Percentiles rank a stretch among this genome's conserved stretches.
Evolutionary conservation across 2,797 vertebrate genomes (phyloP).

Genomic region (Lithobates pipiens): DNA sequence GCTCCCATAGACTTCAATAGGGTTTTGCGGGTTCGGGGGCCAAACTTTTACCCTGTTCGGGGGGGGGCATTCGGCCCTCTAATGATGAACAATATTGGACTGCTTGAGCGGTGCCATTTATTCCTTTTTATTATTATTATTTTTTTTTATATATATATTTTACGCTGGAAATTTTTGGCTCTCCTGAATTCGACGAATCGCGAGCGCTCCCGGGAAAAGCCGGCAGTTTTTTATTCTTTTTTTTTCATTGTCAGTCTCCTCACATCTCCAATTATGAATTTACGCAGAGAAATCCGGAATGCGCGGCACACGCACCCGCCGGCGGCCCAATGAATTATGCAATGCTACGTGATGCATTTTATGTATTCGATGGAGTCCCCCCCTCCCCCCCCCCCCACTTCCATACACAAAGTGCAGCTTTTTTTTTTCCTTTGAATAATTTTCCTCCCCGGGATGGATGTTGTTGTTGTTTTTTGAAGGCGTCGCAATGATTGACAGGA

Average conservation of each 20-base stretch:
- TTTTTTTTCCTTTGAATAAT: conserved; percentile 43
- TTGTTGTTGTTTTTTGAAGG: conserved; percentile 23
- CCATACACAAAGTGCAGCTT: background rate
- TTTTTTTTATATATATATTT: too few relatives aligned
- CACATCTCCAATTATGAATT: conserved; percentile 12
- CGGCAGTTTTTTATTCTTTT: too few relatives aligned
- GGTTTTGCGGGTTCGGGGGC: too few relatives aligned
- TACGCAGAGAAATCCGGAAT: background rate
- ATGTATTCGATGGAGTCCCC: background rate
- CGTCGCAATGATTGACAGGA: conserved; percentile 65
- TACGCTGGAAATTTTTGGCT: background rate
- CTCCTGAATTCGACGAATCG: too few relatives aligned
- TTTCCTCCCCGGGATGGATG: conserved; percentile 62
- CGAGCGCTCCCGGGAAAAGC: background rate
- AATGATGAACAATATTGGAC: too few relatives aligned
- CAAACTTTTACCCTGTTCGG: too few relatives aligned
- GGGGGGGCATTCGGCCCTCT: too few relatives aligned
- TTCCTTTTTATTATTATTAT: too few relatives aligned
- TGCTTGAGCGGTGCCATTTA: too few relatives aligned
- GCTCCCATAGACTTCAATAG: too few relatives aligned
- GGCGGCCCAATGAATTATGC: background rate
- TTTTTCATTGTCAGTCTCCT: background rate
- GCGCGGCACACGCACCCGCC: background rate
- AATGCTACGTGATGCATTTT: background rate
- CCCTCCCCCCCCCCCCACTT: too few relatives aligned